Percentiles rank a stretch among this genome's conserved stretches.
phyloP scores from a whole-genome alignment of 2,888 invertebrate genomes.

The Amblyteles armatorius region DNA sequence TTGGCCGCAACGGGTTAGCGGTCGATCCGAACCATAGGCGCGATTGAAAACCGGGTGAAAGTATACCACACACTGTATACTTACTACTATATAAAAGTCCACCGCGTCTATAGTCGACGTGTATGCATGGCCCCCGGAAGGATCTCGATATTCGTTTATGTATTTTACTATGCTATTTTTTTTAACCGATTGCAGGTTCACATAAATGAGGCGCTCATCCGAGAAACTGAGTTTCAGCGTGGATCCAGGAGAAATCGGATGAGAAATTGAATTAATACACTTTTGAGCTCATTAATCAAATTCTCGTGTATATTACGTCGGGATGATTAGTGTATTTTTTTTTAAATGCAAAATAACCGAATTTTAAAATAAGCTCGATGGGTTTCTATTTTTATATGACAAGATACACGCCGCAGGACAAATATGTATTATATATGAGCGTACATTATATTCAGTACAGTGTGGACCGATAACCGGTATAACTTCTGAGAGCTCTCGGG shows the following conservation, averaged over 20 bases:
- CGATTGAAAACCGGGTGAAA: constrained; percentile 61
- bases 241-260: not conserved
- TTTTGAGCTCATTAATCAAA: constrained; percentile 8
- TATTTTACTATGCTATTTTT: constrained; percentile 13
- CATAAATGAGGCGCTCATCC: constrained; percentile 7
- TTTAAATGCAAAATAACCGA: not conserved
- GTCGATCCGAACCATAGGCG: constrained; percentile 16
- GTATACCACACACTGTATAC: constrained; percentile 45
- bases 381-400: not conserved
- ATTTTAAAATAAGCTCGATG: not conserved
- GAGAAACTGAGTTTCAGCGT: constrained; percentile 2
- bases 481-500: constrained; percentile 27
- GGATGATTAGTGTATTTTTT: not conserved
- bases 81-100: constrained; percentile 1
- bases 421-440: not conserved
- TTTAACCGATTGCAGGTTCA: not conserved
- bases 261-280: not conserved
- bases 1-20: constrained; percentile 41
- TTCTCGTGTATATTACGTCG: not conserved
- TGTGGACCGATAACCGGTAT: constrained; percentile 5
- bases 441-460: not conserved
- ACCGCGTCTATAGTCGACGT: constrained; percentile 1
- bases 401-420: not conserved
- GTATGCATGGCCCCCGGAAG: not conserved
- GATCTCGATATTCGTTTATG: constrained; percentile 32